Evolutionary conservation across 2,888 invertebrate genomes (phyloP).

Genomic region (Odiellus spinosus): DNA sequence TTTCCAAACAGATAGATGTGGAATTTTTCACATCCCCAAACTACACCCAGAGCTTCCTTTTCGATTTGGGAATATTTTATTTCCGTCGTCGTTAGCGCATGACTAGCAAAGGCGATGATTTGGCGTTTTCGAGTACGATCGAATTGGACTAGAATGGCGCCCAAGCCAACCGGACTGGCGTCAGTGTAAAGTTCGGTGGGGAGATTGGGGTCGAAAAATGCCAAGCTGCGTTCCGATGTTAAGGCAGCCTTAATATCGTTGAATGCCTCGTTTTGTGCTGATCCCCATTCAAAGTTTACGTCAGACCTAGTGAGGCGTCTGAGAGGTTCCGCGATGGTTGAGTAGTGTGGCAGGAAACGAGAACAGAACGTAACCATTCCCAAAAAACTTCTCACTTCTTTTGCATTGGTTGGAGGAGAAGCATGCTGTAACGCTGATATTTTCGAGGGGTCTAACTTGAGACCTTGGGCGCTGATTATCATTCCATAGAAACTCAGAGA

Average conservation of each 20-base stretch:
- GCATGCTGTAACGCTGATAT: background rate
- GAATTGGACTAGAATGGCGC: background rate
- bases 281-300: too few relatives aligned
- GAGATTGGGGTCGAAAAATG: background rate
- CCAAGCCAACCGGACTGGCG: background rate
- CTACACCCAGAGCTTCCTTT: background rate
- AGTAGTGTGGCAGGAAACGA: background rate
- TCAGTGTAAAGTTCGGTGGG: background rate
- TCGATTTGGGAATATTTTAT: background rate
- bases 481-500: background rate
- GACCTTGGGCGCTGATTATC: background rate
- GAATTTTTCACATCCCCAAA: background rate
- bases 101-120: background rate
- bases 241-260: background rate
- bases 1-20: background rate
- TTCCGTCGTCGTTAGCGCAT: background rate
- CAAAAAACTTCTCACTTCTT: background rate
- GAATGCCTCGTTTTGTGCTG: background rate
- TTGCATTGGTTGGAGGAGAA: background rate
- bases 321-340: background rate
- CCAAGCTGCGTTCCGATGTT: background rate
- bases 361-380: background rate
- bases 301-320: background rate
- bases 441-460: background rate
- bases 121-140: background rate